phyloP scores from a whole-genome alignment of 1,140 invertebrate species.

The Sarcophaga bullata region DNA sequence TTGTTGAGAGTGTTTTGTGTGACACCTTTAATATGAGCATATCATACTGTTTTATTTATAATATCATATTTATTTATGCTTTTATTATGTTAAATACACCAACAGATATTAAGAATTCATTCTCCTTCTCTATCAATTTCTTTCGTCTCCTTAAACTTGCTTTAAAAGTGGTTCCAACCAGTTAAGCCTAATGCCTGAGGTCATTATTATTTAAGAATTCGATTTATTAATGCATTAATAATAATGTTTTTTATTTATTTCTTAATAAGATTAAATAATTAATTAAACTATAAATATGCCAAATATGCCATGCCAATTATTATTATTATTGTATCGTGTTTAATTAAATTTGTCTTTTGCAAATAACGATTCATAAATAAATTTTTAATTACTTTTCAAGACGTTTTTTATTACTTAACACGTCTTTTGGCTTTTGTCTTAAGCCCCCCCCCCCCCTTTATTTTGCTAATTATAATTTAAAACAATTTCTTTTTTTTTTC shows the following conservation, averaged over 20 bases:
- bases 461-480: no score
- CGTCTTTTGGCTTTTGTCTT: background rate
- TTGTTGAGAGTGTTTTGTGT: background rate
- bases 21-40: background rate
- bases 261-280: background rate
- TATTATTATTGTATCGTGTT: background rate
- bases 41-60: constrained; percentile 15
- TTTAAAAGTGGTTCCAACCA: background rate
- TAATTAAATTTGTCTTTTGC: background rate
- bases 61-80: background rate
- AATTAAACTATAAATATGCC: constrained; percentile 15
- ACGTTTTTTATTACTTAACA: background rate
- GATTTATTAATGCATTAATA: background rate
- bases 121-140: background rate
- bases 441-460: no score
- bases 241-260: background rate
- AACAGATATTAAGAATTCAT: no score
- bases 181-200: background rate
- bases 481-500: background rate
- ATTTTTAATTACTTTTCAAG: background rate
- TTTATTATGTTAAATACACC: constrained; percentile 16
- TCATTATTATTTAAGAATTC: background rate
- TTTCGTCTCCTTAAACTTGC: no score
- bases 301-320: background rate
- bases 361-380: background rate